Evolutionary conservation across 2,888 invertebrate genomes (phyloP), one percentile per base, ranked within the genome.

Genomic region (Electrophaes corylata): DNA sequence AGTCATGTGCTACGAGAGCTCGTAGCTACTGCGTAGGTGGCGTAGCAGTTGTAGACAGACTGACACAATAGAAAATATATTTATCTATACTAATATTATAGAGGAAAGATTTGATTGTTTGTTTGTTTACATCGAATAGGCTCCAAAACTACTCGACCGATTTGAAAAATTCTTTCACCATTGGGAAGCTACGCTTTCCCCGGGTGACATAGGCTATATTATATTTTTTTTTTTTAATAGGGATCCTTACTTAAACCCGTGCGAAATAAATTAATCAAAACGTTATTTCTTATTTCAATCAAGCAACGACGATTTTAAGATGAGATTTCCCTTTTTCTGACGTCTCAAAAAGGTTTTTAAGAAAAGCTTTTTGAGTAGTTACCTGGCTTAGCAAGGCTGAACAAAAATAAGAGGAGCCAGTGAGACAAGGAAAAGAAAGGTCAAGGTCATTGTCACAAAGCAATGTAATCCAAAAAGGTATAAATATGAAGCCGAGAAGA

Each of bases 381-480:
- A 39, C 12, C 19, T 47, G 12, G 11, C 12, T n/a, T 20, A 8
- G 14, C 20, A 35, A 6, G 18, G 37, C 14, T 12, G 26, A 40
- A 48, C 48, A 29, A 48, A 18, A 46, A 19, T 35, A 26, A 10
- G n/a, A 8, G n/a, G 4, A 45, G 31, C 19, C 18, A 31, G n/a
- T 40, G 41, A 18, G 5, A 33, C 39, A 49, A 41, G 16, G 19
- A 31, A 8, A 1, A 29, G 3, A 8, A 41, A 18, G n/a, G 41
- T 50, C 50, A 50, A 41, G 41, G 50, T 14, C 14, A 41, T 12
- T 31, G 19, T 50, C 50, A 33, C 31, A 31, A 43, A 49, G 29
- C 26, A 26, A 49, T 26, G 16, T 48, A 11, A 39, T 40, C 20
- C 20, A 20, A 33, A 44, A 31, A 45, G 31, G 31, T 31, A 45